These are phyloP conservation scores for Neoarius graeffei DNA, from an alignment of 2,113 vertebrate genomes.

Conservation along the genomic window DNA sequence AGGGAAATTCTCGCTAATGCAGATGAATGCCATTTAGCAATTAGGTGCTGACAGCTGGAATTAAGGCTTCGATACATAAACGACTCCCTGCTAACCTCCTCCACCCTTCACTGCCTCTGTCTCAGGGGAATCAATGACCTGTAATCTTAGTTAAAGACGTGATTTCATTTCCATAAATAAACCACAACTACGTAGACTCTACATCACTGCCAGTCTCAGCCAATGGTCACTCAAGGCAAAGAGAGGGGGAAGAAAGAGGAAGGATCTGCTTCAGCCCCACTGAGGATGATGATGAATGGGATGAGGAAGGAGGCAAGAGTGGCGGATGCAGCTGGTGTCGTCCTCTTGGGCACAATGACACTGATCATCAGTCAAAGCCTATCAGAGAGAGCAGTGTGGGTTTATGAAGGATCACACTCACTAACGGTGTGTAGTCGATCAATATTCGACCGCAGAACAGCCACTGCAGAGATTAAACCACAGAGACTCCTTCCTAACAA, in stretches of 20 bases:
- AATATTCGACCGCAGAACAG: conserved; percentile 2
- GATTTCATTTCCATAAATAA: conserved; percentile 48
- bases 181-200: conserved; percentile 35
- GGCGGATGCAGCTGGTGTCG: conserved; percentile 43
- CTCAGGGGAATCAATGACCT: conserved; percentile 44
- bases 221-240: conserved; percentile 15
- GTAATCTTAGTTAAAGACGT: conserved; percentile 33
- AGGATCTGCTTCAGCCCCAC: conserved; percentile 1
- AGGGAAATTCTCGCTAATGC: conserved; percentile 24
- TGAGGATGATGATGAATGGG: conserved; percentile 49
- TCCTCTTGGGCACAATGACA: conserved; percentile 46
- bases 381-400: conserved; percentile 26
- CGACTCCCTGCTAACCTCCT: not conserved
- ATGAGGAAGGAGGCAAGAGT: conserved; percentile 28
- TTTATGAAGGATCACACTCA: conserved; percentile 30
- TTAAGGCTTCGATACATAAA: conserved; percentile 58
- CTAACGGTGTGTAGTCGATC: conserved; percentile 13
- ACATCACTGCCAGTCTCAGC: conserved; percentile 39
- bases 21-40: conserved; percentile 28
- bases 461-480: conserved; percentile 8
- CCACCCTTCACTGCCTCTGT: not conserved
- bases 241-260: not conserved
- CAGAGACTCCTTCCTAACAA: conserved; percentile 10
- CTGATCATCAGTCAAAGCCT: conserved; percentile 47
- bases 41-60: conserved; percentile 50